These are phyloP conservation scores for Clarias pachynema DNA, from an alignment of 2,797 vertebrate genomes.

Conservation along the genomic window DNA sequence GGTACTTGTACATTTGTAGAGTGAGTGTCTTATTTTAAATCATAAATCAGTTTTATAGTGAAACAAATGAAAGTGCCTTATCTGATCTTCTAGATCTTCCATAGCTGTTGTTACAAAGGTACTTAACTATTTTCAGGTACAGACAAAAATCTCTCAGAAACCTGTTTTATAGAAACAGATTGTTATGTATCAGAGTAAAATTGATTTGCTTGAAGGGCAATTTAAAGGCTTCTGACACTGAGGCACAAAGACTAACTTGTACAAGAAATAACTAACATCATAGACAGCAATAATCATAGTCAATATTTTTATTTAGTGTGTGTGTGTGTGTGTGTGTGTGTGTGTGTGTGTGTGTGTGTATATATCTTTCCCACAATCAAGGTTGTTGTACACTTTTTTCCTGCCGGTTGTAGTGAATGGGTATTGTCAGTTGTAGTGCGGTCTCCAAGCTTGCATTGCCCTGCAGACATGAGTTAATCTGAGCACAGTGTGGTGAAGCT, in stretches of 20 bases:
- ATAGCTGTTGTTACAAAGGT: not conserved
- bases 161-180: not conserved
- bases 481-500: slow-evolving; percentile 36
- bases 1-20: not conserved
- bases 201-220: not conserved
- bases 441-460: slow-evolving; percentile 5
- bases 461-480: slow-evolving; percentile 28
- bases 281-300: not conserved
- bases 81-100: not conserved
- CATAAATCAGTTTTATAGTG: not conserved
- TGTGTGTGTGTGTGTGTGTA: not conserved
- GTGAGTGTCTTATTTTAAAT: not conserved
- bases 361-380: no score
- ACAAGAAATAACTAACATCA: not conserved
- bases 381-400: not conserved
- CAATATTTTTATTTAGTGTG: not conserved
- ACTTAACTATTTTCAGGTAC: not conserved
- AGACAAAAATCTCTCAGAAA: not conserved
- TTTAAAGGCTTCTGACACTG: not conserved
- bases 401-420: no score
- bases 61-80: not conserved
- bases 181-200: not conserved
- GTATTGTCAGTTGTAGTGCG: not conserved
- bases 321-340: not conserved
- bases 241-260: not conserved